These are phyloP conservation scores for Lymantria dispar DNA, from an alignment of 2,888 invertebrate species.

Conservation along the genomic window DNA sequence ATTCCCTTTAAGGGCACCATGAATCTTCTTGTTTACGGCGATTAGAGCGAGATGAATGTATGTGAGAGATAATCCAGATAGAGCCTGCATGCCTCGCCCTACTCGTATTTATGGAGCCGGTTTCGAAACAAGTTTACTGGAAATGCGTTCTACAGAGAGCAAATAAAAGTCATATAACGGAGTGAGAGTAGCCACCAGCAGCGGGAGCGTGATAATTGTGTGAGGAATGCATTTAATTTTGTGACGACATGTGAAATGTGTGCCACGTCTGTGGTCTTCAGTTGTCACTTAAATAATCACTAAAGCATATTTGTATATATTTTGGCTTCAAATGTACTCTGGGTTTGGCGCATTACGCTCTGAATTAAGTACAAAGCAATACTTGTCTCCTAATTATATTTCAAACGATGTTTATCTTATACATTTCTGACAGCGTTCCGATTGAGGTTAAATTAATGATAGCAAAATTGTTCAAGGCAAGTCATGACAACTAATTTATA, in stretches of 20 bases:
- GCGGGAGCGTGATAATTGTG: slow-evolving; percentile 46
- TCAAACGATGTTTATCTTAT: slow-evolving; percentile 18
- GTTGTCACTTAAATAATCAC: slow-evolving; percentile 33
- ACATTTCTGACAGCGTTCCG: slow-evolving; percentile 24
- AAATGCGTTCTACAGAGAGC: slow-evolving; percentile 55
- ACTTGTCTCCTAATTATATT: slow-evolving; percentile 23
- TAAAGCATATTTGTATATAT: slow-evolving; percentile 14
- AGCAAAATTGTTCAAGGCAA: slow-evolving; percentile 21
- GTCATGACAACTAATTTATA: background rate
- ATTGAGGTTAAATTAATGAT: slow-evolving; percentile 23
- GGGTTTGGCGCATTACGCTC: slow-evolving; percentile 27
- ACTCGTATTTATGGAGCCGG: slow-evolving; percentile 53
- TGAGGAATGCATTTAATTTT: slow-evolving; percentile 52
- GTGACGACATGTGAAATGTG: slow-evolving; percentile 45
- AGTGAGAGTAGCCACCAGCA: slow-evolving; percentile 48
- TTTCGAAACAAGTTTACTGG: slow-evolving; percentile 52
- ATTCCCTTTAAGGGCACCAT: slow-evolving; percentile 64
- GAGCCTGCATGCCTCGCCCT: slow-evolving; percentile 47
- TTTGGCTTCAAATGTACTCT: background rate
- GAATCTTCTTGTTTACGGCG: slow-evolving; percentile 64
- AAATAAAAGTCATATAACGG: slow-evolving; percentile 74
- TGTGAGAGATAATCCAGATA: slow-evolving; percentile 61
- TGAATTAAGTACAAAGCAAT: background rate
- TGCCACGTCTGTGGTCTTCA: slow-evolving; percentile 34
- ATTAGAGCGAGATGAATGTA: slow-evolving; percentile 68